Percentiles rank a stretch among this genome's conserved stretches.
These are phyloP conservation scores for Neoseiulus cucumeris DNA, from an alignment of 1,140 invertebrate species.

Conservation along the genomic window DNA sequence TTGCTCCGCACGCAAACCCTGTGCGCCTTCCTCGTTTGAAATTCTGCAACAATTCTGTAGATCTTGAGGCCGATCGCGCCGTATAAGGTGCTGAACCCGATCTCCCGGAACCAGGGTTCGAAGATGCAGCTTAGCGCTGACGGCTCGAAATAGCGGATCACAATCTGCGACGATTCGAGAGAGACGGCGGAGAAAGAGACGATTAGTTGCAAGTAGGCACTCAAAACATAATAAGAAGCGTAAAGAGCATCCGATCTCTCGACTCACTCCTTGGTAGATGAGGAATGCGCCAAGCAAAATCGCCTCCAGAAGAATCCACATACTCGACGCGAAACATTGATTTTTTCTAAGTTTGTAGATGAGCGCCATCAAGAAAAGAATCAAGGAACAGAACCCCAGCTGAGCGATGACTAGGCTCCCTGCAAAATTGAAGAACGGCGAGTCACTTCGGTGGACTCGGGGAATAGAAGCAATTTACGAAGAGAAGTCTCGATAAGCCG, in stretches of 20 bases:
- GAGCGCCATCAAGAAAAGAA: not conserved
- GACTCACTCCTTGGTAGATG: conserved; percentile 59
- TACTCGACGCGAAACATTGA: conserved; percentile 26
- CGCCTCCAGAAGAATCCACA: conserved; percentile 73
- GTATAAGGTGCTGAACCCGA: conserved; percentile 74
- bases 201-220: not conserved
- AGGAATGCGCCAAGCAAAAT: conserved; percentile 60
- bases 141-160: conserved; percentile 56
- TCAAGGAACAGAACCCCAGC: not conserved
- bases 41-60: conserved; percentile 45
- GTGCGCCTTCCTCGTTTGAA: conserved; percentile 65
- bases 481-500: too few relatives aligned
- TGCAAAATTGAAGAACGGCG: not conserved
- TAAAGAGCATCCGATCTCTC: not conserved
- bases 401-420: conserved; percentile 8
- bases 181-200: too few relatives aligned
- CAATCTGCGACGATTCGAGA: conserved; percentile 38
- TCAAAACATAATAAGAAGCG: not conserved
- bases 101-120: conserved; percentile 65
- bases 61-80: conserved; percentile 70
- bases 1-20: conserved; percentile 64
- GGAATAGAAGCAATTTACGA: not conserved
- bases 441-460: not conserved
- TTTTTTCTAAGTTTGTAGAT: conserved; percentile 13
- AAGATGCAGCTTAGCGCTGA: conserved; percentile 50